Evolutionary conservation across 53 echinoderm and acorn worm genomes (phyloP).

Genomic region (Mesocentrotus franciscanus): DNA sequence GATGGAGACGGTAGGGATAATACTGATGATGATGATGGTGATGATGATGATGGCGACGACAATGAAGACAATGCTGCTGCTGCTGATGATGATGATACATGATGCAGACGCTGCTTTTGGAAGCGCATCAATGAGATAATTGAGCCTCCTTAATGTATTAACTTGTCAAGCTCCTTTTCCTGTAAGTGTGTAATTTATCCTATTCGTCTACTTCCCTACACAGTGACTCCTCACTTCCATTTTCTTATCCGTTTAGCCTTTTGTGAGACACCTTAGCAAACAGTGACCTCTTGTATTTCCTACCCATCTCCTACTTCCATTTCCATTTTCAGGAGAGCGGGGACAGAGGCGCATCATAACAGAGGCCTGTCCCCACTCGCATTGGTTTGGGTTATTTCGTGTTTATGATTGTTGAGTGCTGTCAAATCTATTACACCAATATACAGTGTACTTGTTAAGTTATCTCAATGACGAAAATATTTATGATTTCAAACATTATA

Average conservation of each 20-base stretch:
- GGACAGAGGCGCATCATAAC: background rate
- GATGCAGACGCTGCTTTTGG: background rate
- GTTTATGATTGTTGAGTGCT: no score
- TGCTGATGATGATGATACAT: background rate
- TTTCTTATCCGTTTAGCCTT: background rate
- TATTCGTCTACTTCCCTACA: constrained; percentile 19
- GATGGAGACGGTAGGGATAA: background rate
- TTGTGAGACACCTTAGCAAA: constrained; percentile 19
- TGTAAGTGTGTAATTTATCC: constrained; percentile 27
- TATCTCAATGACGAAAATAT: no score
- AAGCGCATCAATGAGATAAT: background rate
- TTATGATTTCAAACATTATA: no score
- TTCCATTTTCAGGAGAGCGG: background rate
- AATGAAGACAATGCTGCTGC: background rate
- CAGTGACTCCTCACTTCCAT: background rate
- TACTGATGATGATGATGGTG: background rate
- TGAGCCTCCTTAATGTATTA: background rate
- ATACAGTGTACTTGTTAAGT: no score
- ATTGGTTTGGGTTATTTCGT: no score
- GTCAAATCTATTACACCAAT: no score
- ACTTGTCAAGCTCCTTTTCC: constrained; percentile 17
- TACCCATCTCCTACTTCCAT: background rate
- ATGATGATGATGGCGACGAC: background rate
- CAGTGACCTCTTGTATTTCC: constrained; percentile 41
- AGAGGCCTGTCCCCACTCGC: background rate